Base-by-base conservation (phyloP, 2,888 invertebrate species). In the Drosophila prolongata region DNA sequence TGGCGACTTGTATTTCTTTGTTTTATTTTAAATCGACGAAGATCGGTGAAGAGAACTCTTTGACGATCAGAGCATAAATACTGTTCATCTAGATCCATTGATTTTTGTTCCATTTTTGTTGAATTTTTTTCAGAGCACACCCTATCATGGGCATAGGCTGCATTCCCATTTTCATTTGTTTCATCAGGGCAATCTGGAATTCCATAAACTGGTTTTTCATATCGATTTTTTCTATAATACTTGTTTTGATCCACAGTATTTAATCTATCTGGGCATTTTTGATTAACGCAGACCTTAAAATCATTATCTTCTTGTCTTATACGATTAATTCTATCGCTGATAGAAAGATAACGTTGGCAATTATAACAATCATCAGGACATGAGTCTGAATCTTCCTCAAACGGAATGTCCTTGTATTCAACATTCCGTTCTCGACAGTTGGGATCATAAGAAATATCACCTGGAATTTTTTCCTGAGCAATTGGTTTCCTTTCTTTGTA, bases 31-130 rank as follows among this genome's bases (percentile, higher is more conserved):
- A 13, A 37, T 19, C 9, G 19, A 2, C 19, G 37, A 6, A 56
- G 6, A 56, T 55, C 27, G 4, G 27, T 30, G 3, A 58, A 58
- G n/a, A 40, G 11, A 19, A 57, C 40, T 14, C 30, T 24, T 3
- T 27, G 13, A 6, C 37, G 57, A 3, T 27, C 6, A 34, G 5
- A 16, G 30, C 11, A 47, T 2, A n/a, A 5, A 2, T 24, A 24
- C 24, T 4, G 24, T 24, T 24, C 24, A 24, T 47, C 47, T 14
- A 1, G n/a, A 27, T 1, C 27, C 8, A 9, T 24, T 27, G 4
- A 8, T 27, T 27, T 4, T 1, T 14, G 30, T 10, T 24, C 11
- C n/a, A 9, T 14, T n/a, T 27, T 30, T 5, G 11, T 11, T 43
- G 43, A 2, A 6, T 11, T 42, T 14, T 8, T 42, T 42, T 42